phyloP scores from a whole-genome alignment of 2,113 vertebrate genomes.

The Oncorhynchus masou region DNA sequence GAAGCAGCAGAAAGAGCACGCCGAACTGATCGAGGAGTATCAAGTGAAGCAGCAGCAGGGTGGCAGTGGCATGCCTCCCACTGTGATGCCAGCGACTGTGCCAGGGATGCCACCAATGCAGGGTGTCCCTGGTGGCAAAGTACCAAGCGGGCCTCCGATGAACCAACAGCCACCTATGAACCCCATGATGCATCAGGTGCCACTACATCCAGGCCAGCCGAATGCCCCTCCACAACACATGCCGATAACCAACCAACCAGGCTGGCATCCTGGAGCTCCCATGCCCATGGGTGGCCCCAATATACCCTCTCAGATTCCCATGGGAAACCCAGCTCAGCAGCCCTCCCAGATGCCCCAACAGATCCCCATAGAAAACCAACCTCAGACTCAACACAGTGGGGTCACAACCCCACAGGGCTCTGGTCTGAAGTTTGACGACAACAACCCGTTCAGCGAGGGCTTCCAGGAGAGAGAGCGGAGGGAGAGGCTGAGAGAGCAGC shows the following conservation, averaged over 20 bases:
- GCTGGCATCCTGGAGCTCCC: constrained; percentile 81
- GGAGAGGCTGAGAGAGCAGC: constrained; percentile 90
- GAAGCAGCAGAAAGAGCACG: constrained; percentile 97
- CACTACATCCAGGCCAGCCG: constrained; percentile 76
- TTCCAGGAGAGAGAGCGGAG: constrained; percentile 94
- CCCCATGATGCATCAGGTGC: constrained; percentile 73
- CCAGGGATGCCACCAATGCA: constrained; percentile 71
- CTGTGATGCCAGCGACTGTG: constrained; percentile 65
- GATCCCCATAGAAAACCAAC: constrained; percentile 65
- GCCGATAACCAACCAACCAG: constrained; percentile 78
- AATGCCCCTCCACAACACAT: constrained; percentile 75
- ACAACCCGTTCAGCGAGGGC: constrained; percentile 95
- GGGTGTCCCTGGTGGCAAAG: constrained; percentile 66
- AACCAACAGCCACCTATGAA: constrained; percentile 71
- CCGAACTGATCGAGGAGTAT: constrained; percentile 95
- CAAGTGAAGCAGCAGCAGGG: constrained; percentile 83
- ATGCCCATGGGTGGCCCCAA: constrained; percentile 62
- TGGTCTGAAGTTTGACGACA: constrained; percentile 91
- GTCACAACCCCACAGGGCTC: constrained; percentile 73
- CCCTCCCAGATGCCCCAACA: constrained; percentile 62
- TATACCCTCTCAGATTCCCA: constrained; percentile 73
- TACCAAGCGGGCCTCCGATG: constrained; percentile 73
- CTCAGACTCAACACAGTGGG: constrained; percentile 52
- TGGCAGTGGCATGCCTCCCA: constrained; percentile 68
- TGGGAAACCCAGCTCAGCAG: constrained; percentile 62